phyloP scores from a whole-genome alignment of 2,113 vertebrate genomes.

The Ctenomys sociabilis region DNA sequence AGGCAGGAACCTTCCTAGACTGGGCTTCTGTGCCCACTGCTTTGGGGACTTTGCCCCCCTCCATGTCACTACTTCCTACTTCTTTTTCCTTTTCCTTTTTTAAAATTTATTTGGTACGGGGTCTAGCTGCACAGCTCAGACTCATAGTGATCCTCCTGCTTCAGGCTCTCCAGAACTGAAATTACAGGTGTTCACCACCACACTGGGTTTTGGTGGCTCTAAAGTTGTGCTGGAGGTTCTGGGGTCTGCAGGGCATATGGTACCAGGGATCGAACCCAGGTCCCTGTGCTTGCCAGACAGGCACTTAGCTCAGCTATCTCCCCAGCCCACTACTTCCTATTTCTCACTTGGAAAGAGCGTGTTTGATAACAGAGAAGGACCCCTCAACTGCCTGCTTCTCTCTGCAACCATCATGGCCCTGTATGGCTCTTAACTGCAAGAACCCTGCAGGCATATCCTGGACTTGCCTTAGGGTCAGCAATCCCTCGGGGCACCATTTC shows the following conservation, averaged over 20 bases:
- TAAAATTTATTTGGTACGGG: no score
- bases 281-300: no score
- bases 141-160: no score
- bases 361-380: not conserved
- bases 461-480: no score
- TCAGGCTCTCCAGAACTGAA: no score
- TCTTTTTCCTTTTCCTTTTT: not conserved
- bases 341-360: not conserved
- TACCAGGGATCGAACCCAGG: no score
- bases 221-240: no score
- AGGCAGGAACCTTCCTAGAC: not conserved
- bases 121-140: no score
- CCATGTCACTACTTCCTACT: accelerated
- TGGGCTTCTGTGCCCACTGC: not conserved
- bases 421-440: accelerated
- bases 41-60: not conserved
- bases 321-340: not conserved
- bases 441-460: accelerated
- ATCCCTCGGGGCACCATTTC: not conserved
- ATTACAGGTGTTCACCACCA: no score
- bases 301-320: no score
- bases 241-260: no score
- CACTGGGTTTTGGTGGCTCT: no score
- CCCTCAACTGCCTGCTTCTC: not conserved
- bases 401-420: accelerated